These are phyloP conservation scores for Piprites chloris DNA, from an alignment of 2,113 vertebrate genomes.

Conservation along the genomic window DNA sequence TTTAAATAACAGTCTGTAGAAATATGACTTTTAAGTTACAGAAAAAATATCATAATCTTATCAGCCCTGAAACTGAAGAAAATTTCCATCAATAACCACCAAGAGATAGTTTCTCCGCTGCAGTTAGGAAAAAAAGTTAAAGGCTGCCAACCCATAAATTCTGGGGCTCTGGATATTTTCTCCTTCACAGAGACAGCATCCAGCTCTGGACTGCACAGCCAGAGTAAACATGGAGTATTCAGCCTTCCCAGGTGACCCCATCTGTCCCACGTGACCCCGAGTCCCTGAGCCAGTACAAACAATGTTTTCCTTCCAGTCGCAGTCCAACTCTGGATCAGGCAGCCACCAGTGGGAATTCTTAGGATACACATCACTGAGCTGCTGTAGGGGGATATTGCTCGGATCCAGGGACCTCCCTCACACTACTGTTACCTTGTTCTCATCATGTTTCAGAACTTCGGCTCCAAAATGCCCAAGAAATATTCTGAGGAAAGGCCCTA, in stretches of 20 bases:
- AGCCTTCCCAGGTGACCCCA: not conserved
- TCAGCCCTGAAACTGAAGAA: not conserved
- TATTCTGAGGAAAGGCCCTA: not conserved
- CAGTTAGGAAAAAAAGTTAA: not conserved
- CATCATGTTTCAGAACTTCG: not conserved
- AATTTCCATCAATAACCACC: not conserved
- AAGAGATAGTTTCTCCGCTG: not conserved
- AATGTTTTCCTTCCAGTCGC: not conserved
- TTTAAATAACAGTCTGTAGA: not conserved
- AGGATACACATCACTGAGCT: not conserved
- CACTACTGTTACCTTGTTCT: not conserved
- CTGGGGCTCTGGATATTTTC: slow-evolving; percentile 16
- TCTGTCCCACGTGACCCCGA: fast-evolving
- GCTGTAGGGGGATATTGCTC: not conserved
- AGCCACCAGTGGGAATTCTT: not conserved
- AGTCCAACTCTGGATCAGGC: fast-evolving
- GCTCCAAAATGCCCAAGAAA: not conserved
- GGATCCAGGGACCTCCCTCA: not conserved
- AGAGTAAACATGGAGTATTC: not conserved
- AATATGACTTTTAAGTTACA: not conserved
- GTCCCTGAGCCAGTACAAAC: not conserved
- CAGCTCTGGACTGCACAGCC: not conserved
- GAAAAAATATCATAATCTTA: not conserved
- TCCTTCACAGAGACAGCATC: not conserved
- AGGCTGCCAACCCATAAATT: not conserved